Evolutionary conservation across 2,888 invertebrate species (phyloP), one percentile per base, ranked within the genome.

Genomic region (Mesorhabditis belari): DNA sequence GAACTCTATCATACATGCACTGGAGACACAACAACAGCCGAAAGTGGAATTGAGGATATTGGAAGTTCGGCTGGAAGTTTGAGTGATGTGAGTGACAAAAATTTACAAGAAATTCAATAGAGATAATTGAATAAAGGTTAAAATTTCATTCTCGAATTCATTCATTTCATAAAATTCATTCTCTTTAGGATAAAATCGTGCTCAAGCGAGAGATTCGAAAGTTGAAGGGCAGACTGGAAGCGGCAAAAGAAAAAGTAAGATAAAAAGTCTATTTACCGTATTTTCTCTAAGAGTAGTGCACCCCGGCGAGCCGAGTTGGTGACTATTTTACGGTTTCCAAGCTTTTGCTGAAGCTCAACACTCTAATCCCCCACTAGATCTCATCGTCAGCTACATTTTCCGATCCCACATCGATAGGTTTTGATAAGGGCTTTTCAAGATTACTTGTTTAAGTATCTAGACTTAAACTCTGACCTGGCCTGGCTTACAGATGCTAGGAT

Each of bases 31-130:
- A 49, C 64, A 26, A 44, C 57, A 12, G 57, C 58, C 6, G 67
- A 67, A 56, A 64, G 67, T 28, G 64, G 67, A 21, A 64, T 67
- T 5, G 67, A 67, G 35, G 67, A 67, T 52, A 25, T 67, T 9
- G 64, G 64, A 27, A 58, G 61, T 56, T 64, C 65, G 60, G 50
- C 63, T 54, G 57, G 71, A 56, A 63, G 68, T 63, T 63, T 58
- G 58, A 49, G 58, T 61, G 56, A 64, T 66, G 58, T 67, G 64
- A 62, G 65, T 66, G n/a, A n/a, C n/a, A n/a, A n/a, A n/a, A n/a
- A n/a, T n/a, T n/a, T n/a, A n/a, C n/a, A n/a, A n/a, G n/a, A n/a
- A n/a, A n/a, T n/a, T n/a, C n/a, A n/a, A n/a, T n/a, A n/a, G n/a
- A n/a, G n/a, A n/a, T n/a, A n/a, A n/a, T n/a, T n/a, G n/a, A n/a